Evolutionary conservation across 1,140 invertebrate genomes (phyloP), one percentile per base, ranked within the genome.

Genomic region (Pseudomyrmex pallidus): DNA sequence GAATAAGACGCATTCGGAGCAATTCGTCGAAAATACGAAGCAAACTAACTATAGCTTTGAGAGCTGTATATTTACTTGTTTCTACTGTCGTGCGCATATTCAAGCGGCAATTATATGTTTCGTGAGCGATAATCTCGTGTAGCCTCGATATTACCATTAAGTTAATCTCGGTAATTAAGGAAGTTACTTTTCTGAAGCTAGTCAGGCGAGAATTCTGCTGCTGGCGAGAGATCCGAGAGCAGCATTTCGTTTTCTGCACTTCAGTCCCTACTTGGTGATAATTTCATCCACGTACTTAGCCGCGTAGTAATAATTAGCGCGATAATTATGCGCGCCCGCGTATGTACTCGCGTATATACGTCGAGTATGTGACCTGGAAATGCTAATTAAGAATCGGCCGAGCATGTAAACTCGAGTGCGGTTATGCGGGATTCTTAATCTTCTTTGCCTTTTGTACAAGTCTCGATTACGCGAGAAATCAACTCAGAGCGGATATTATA

Each of bases 91-190:
- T 20, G 46, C 77, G 74, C 56, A 87, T 84, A 84, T 84, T 57
- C 74, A 64, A 52, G 22, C 35, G 68, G 82, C 85, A 87, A 77
- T 89, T 83, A 87, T 83, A 74, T 83, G 78, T 82, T 78, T 90
- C 86, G 87, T 85, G 87, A 88, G 86, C 91, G 90, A 92, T 94
- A 93, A 93, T 93, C 91, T 35, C 35, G 35, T 35, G 87, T 92
- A 85, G 89, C 85, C 88, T 91, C 84, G 88, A 87, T 92, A 35
- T 35, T 35, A 92, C 91, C 91, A 94, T 93, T 93, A 92, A 93
- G 86, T 92, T 93, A 93, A 94, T 94, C 91, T 93, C 89, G 87
- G 93, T 93, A 93, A 93, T 94, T 93, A 94, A 94, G 92, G 91
- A 93, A 93, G 91, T 93, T 93, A 50, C 64, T 78, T 54, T 93